Evolutionary conservation across 2,888 invertebrate genomes (phyloP), one percentile per base, ranked within the genome.

Genomic region (Loripinus fragilis): DNA sequence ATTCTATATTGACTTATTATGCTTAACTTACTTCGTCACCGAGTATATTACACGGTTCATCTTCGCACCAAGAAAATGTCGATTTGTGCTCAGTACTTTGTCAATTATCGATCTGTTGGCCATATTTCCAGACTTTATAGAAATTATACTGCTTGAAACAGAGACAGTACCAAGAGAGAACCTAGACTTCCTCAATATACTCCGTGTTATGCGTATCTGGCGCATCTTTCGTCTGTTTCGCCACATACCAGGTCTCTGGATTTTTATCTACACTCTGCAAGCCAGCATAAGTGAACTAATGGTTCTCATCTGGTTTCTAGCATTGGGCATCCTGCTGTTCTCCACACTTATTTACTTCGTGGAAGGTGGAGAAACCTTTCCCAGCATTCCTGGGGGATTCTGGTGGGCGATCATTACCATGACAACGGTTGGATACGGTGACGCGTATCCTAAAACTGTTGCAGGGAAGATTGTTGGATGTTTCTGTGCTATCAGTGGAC

Each of bases 361-460:
- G 12, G 91, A 92, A 30, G 88, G 89, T 65, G 76, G 76, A 20
- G 69, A 78, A 20, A 72, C 75, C 0, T 91, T 91, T 72, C 80
- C 80, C 8, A 89, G 88, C 75, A 91, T 92, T 52, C 92, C 91
- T 0, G 83, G 86, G 67, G 83, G 87, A 15, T 90, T 92, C 73
- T 92, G 92, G 92, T 92, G 91, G 91, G 89, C 91, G 1, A 73
- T 92, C 2, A 86, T 92, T 35, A 92, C 92, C 73, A 91, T 92
- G 91, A 92, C 92, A 52, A 91, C 92, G 0, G 91, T 92, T 10
- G 92, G 92, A 0, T 92, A 92, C 80, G 92, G 92, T 0, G 92
- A 92, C 71, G 89, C 90, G 86, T 85, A 86, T 33, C 92, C 92
- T 0, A 75, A 60, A 10, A 89, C 88, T 8, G 50, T 69, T 8